These are phyloP conservation scores for Girardinus metallicus DNA, from an alignment of 2,797 vertebrate species.

Conservation along the genomic window DNA sequence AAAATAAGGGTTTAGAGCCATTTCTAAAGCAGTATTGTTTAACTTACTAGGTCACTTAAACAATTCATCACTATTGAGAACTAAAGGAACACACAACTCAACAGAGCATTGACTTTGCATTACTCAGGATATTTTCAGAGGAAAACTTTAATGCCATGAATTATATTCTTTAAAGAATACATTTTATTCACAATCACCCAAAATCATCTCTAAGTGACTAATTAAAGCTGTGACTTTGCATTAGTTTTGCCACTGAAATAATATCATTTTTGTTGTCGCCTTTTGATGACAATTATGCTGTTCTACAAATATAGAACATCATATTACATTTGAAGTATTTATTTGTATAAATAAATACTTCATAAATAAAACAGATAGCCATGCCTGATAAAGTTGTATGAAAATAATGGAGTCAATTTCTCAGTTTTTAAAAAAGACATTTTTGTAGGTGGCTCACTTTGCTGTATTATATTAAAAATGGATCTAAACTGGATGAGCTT, in stretches of 20 bases:
- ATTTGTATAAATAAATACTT: background rate
- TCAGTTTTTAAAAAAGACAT: background rate
- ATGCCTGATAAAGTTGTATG: background rate
- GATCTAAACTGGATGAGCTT: background rate
- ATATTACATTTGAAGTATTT: background rate
- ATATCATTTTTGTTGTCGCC: background rate
- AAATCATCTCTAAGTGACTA: background rate
- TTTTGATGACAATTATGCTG: background rate
- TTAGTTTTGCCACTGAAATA: background rate
- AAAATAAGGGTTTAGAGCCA: background rate
- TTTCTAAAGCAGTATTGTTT: background rate
- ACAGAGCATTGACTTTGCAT: background rate
- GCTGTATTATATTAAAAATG: background rate
- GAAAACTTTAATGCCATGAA: background rate
- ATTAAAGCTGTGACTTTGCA: background rate
- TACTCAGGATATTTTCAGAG: background rate
- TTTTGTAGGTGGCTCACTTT: background rate
- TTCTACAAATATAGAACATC: background rate
- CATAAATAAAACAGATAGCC: background rate
- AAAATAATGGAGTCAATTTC: background rate
- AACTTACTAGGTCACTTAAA: background rate
- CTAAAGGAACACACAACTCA: background rate
- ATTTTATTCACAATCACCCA: background rate
- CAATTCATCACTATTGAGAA: background rate
- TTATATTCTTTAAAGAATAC: background rate